These are phyloP conservation scores for Scaptomyza graminum DNA, from an alignment of 1,140 invertebrate species.

Conservation along the genomic window DNA sequence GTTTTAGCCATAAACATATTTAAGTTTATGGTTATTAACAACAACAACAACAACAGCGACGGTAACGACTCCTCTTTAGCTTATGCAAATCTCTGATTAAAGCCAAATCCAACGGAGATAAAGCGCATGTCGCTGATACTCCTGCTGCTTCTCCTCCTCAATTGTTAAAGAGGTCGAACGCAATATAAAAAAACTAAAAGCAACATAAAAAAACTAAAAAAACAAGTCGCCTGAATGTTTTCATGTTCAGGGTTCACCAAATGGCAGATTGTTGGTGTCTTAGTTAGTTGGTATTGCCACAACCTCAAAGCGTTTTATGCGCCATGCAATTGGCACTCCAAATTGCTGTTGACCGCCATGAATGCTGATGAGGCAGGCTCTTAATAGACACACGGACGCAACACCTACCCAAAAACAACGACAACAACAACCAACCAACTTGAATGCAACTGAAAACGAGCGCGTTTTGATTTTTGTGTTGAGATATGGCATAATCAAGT, in stretches of 20 bases:
- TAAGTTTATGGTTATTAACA: slow-evolving; percentile 73
- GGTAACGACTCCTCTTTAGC: slow-evolving; percentile 34
- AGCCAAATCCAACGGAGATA: slow-evolving; percentile 27
- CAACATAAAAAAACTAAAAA: slow-evolving; percentile 11
- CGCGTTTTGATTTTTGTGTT: slow-evolving; percentile 52
- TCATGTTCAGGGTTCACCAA: slow-evolving; percentile 74
- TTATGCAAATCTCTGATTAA: slow-evolving; percentile 61
- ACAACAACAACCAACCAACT: slow-evolving; percentile 15
- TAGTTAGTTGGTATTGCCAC: slow-evolving; percentile 5
- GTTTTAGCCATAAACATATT: slow-evolving; percentile 75
- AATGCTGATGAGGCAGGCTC: slow-evolving; percentile 70
- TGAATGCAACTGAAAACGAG: slow-evolving; percentile 52
- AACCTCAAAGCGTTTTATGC: slow-evolving; percentile 54
- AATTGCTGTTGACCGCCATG: slow-evolving; percentile 73
- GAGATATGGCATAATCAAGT: slow-evolving; percentile 75
- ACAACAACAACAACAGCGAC: slow-evolving; percentile 33
- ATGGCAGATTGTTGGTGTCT: neutral
- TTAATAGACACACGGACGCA: slow-evolving; percentile 61
- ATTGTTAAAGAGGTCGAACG: slow-evolving; percentile 24
- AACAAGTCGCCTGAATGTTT: slow-evolving; percentile 62
- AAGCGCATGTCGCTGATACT: slow-evolving; percentile 3
- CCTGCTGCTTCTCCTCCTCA: neutral
- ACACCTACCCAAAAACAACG: slow-evolving; percentile 48
- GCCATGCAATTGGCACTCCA: slow-evolving; percentile 71
- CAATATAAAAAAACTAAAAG: slow-evolving; percentile 2